A percentile compares a stretch with the other conserved stretches of the same genome.
Conservation (phyloP, 2,797 vertebrate species). For the Delichon dasypus region DNA sequence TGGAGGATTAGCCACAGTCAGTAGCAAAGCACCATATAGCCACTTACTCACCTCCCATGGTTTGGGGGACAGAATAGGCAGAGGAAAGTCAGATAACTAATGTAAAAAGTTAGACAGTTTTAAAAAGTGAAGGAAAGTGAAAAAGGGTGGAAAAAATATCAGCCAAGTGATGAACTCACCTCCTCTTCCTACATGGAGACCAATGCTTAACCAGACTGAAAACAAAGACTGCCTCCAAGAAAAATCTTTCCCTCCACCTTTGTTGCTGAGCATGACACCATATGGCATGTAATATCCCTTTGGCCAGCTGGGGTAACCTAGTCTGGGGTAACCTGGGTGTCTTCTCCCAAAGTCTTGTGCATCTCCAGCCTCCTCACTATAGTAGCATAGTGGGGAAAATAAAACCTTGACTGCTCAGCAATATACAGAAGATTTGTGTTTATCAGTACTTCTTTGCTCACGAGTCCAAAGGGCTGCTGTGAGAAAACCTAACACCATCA, state of each 20-base stretch:
- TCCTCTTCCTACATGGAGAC: background rate
- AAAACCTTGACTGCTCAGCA: background rate
- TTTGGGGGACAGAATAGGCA: background rate
- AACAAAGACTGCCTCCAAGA: background rate
- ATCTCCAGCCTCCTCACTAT: background rate
- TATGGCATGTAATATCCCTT: background rate
- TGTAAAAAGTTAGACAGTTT: background rate
- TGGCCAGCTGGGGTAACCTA: background rate
- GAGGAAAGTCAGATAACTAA: background rate
- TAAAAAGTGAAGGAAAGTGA: background rate
- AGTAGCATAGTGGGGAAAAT: background rate
- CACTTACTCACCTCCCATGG: background rate
- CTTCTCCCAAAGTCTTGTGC: background rate
- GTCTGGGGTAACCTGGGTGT: background rate
- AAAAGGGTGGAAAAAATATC: fast-evolving
- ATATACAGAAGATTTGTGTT: background rate
- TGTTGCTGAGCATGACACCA: background rate
- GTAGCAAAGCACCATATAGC: background rate
- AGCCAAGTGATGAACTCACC: background rate
- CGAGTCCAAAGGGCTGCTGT: background rate
- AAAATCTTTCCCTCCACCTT: fast-evolving
- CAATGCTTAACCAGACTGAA: background rate
- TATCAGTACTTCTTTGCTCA: background rate
- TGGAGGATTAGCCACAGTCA: background rate
- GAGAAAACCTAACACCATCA: background rate